Conservation (phyloP, 2,113 vertebrate species). For the Sigmodon hispidus region DNA sequence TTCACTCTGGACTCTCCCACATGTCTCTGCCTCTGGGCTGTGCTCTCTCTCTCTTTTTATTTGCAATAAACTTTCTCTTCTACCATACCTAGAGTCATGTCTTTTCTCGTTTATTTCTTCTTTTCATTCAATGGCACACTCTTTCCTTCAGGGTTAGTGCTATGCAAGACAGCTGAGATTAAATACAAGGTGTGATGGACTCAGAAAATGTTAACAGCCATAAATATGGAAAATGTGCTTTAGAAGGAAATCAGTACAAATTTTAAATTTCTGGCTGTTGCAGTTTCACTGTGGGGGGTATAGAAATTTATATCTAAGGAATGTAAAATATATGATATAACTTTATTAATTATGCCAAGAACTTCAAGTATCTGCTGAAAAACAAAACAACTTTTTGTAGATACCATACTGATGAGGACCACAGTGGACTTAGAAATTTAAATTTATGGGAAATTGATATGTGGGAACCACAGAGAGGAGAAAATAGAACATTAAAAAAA, state of each 20-base stretch:
- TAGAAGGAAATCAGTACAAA: conserved; percentile 31
- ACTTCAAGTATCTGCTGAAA: conserved; percentile 11
- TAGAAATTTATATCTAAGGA: background rate
- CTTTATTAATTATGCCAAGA: conserved; percentile 36
- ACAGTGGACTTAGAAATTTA: conserved; percentile 35
- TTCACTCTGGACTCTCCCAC: background rate
- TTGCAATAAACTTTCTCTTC: background rate
- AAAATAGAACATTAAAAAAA: conserved; percentile 36
- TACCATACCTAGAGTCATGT: background rate
- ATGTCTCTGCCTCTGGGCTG: background rate
- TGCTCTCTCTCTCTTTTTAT: background rate
- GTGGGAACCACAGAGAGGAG: background rate
- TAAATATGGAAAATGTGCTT: background rate
- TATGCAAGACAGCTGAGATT: background rate
- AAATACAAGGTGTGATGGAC: background rate
- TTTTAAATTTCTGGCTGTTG: conserved; percentile 34
- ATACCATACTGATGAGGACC: background rate
- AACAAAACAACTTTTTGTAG: background rate
- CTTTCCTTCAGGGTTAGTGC: background rate
- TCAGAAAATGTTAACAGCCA: conserved; percentile 13
- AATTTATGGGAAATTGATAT: conserved; percentile 41
- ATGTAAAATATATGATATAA: conserved; percentile 15
- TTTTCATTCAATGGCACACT: background rate
- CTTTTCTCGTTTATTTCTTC: background rate
- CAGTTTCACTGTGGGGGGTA: background rate